Evolutionary conservation across 2,888 invertebrate genomes (phyloP).

Genomic region (Pollenia amentaria): DNA sequence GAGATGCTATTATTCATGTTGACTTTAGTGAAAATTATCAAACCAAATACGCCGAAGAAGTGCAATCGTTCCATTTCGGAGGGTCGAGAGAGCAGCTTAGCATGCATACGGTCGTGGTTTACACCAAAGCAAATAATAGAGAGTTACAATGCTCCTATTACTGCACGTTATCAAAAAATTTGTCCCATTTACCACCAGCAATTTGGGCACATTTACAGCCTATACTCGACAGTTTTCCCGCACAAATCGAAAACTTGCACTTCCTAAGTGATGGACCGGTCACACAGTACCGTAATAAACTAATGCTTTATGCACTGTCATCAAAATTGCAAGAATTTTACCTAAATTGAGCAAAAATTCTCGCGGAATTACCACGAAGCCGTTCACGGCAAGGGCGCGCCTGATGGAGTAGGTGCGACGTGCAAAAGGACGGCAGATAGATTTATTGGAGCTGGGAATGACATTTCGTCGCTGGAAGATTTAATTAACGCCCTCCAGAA

Average conservation of each 20-base stretch:
- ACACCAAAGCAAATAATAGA: slow-evolving; percentile 4
- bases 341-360: no score
- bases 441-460: no score
- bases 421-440: no score
- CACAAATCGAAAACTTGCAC: slow-evolving; percentile 10
- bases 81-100: neutral
- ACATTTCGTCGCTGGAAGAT: no score
- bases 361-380: no score
- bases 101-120: neutral
- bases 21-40: no score
- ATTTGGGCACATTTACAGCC: slow-evolving; percentile 5
- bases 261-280: slow-evolving; percentile 10
- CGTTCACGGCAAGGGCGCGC: no score
- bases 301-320: no score
- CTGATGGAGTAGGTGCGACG: no score
- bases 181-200: slow-evolving; percentile 13
- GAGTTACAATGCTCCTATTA: neutral
- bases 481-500: no score
- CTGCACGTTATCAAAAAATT: slow-evolving; percentile 28
- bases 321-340: no score
- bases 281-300: slow-evolving; percentile 3
- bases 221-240: neutral
- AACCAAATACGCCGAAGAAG: neutral
- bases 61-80: neutral
- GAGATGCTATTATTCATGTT: no score